These are phyloP conservation scores for Pollenia angustigena DNA, from an alignment of 2,888 invertebrate genomes.

Conservation along the genomic window DNA sequence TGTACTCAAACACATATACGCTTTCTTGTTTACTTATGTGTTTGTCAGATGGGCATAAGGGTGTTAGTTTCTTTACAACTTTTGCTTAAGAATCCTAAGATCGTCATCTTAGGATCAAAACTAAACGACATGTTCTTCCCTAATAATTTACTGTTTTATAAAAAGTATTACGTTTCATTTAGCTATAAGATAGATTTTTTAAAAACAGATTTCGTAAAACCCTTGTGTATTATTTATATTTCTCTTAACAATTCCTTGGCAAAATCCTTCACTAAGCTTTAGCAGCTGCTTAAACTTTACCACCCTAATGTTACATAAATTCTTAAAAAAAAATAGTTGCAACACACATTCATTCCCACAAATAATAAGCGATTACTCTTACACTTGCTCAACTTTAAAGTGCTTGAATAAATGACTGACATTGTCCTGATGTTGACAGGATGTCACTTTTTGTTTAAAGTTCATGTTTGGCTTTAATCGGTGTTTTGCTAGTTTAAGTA, in stretches of 20 bases:
- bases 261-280: no score
- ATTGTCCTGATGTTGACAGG: constrained; percentile 63
- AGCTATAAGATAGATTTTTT: no score
- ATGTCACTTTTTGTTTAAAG: constrained; percentile 63
- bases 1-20: background rate
- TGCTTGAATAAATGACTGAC: constrained; percentile 65
- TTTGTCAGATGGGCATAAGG: background rate
- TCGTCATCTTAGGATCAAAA: no score
- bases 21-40: background rate
- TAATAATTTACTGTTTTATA: no score
- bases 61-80: background rate
- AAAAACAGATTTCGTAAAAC: no score
- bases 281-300: background rate
- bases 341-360: constrained; percentile 10
- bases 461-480: constrained; percentile 58
- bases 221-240: no score
- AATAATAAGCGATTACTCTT: constrained; percentile 51
- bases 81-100: background rate
- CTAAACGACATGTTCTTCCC: no score
- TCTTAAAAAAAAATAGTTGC: background rate
- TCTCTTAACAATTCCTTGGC: no score
- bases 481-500: constrained; percentile 7
- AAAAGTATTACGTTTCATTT: no score
- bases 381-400: constrained; percentile 48
- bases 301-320: constrained; percentile 47